Evolutionary conservation across 2,888 invertebrate species (phyloP).

Genomic region (Phrixothrix hirtus): DNA sequence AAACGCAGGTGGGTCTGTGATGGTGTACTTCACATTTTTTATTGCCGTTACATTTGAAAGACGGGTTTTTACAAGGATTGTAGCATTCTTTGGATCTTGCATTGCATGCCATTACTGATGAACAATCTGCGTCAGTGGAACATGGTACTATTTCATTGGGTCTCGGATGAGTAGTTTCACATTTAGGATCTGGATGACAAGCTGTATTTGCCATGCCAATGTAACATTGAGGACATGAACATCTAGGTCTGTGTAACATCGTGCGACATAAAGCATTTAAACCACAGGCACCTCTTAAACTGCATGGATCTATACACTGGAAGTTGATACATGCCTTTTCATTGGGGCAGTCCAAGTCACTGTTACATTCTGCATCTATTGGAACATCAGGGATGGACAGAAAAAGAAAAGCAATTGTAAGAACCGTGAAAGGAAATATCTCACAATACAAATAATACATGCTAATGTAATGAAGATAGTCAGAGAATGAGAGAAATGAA

Average conservation of each 20-base stretch:
- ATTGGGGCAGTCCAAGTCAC: conserved; percentile 88
- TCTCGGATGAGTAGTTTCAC: conserved; percentile 67
- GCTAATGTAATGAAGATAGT: conserved; percentile 55
- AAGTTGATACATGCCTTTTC: conserved; percentile 90
- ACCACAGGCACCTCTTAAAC: conserved; percentile 85
- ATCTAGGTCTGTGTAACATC: conserved; percentile 81
- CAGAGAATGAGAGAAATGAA: conserved; percentile 57
- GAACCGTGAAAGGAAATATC: conserved; percentile 85
- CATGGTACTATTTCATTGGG: conserved; percentile 63
- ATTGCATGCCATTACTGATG: conserved; percentile 75
- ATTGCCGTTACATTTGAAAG: conserved; percentile 75
- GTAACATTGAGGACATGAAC: conserved; percentile 87
- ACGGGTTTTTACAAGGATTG: conserved; percentile 74
- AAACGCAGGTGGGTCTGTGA: conserved; percentile 84
- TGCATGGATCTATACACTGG: conserved; percentile 90
- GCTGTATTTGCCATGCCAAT: conserved; percentile 79
- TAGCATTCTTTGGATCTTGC: conserved; percentile 70
- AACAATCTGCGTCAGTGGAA: conserved; percentile 71
- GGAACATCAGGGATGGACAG: conserved; percentile 48
- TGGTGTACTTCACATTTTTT: conserved; percentile 87
- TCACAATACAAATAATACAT: conserved; percentile 57
- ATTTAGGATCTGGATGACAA: conserved; percentile 80
- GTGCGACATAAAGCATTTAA: conserved; percentile 87
- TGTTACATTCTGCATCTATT: conserved; percentile 73
- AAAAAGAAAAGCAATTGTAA: conserved; percentile 72